Conservation (phyloP, 2,797 vertebrate species). For the Hippoglossus hippoglossus region DNA sequence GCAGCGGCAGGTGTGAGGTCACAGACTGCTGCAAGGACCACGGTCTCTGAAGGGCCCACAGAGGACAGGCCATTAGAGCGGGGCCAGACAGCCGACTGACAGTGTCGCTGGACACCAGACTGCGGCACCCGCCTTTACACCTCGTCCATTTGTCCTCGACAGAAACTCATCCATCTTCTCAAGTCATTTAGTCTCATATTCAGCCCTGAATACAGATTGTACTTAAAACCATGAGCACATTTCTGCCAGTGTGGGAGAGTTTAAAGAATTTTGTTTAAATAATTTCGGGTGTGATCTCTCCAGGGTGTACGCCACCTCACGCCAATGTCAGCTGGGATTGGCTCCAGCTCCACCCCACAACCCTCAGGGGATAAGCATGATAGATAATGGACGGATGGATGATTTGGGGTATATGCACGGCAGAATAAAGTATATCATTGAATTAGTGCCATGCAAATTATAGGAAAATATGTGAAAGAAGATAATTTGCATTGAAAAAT, state of each 20-base stretch:
- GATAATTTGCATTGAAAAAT: conserved; percentile 16
- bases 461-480: conserved; percentile 4
- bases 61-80: conserved; percentile 72
- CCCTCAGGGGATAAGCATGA: no score
- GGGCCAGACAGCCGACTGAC: conserved; percentile 71
- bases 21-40: conserved; percentile 50
- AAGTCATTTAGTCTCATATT: conserved; percentile 34
- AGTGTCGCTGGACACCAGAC: conserved; percentile 55
- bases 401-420: not conserved
- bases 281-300: not conserved
- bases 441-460: conserved; percentile 17
- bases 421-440: not conserved
- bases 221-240: conserved; percentile 19
- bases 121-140: conserved; percentile 11
- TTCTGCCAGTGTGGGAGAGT: not conserved
- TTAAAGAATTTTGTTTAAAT: not conserved
- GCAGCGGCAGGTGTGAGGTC: conserved; percentile 63
- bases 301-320: no score
- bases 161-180: conserved; percentile 60
- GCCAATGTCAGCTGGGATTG: no score
- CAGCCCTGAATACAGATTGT: conserved; percentile 33
- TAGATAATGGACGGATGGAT: no score
- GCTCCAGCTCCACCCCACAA: no score
- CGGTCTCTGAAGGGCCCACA: conserved; percentile 64
- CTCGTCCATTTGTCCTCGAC: conserved; percentile 46